Conservation (phyloP, 2,888 invertebrate species). For the Pollenia amentaria region DNA sequence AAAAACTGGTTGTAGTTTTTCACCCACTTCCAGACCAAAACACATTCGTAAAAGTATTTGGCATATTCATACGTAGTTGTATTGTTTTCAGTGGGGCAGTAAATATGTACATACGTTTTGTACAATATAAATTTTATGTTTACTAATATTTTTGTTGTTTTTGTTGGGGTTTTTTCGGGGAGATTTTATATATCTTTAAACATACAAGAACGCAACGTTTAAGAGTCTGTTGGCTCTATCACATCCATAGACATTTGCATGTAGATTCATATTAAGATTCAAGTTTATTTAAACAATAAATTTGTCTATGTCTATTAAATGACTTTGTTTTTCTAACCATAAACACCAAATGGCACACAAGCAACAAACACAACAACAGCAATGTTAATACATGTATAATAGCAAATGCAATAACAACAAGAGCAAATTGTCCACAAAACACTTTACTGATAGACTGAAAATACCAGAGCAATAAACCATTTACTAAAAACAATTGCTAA, state of each 20-base stretch:
- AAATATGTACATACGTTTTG: constrained; percentile 21
- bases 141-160: constrained; percentile 27
- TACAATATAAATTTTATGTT: constrained; percentile 49
- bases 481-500: constrained; percentile 61
- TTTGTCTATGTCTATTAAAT: constrained; percentile 74
- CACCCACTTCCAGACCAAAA: constrained; percentile 58
- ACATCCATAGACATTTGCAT: constrained; percentile 13
- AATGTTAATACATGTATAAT: constrained; percentile 19
- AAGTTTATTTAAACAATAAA: constrained; percentile 77
- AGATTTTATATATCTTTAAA: constrained; percentile 12
- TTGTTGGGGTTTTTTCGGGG: background rate
- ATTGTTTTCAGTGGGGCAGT: constrained; percentile 10
- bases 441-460: constrained; percentile 29
- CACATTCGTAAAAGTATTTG: constrained; percentile 24
- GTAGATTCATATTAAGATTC: constrained; percentile 69
- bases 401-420: constrained; percentile 48
- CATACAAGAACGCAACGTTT: constrained; percentile 14
- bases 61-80: constrained; percentile 16
- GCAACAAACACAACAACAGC: constrained; percentile 50
- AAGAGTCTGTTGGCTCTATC: background rate
- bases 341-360: constrained; percentile 77
- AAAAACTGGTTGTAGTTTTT: constrained; percentile 61
- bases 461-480: constrained; percentile 56
- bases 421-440: constrained; percentile 61
- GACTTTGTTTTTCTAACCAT: constrained; percentile 67